A percentile compares a stretch with the other conserved stretches of the same genome.
These are phyloP conservation scores for Drosophila hamatofila DNA, from an alignment of 2,888 invertebrate species.

Conservation along the genomic window DNA sequence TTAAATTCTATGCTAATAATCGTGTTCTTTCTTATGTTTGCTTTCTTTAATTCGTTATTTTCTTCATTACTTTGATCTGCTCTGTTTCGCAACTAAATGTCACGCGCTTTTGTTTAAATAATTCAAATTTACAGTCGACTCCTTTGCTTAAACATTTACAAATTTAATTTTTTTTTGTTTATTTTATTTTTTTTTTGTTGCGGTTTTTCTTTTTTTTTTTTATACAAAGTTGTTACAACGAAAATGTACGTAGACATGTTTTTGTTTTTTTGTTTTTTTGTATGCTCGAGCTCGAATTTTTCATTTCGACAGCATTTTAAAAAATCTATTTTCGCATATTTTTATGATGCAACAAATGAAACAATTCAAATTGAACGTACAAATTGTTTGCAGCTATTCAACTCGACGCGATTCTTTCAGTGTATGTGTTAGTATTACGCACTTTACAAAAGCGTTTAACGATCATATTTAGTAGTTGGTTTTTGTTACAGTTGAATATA, in stretches of 20 bases:
- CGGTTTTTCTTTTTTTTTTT: constrained; percentile 20
- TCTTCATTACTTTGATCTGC: constrained; percentile 2
- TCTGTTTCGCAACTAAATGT: constrained; percentile 45
- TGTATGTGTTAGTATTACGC: constrained; percentile 36
- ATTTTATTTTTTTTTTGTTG: constrained; percentile 29
- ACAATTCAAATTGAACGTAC: constrained; percentile 20
- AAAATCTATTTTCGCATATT: constrained; percentile 15
- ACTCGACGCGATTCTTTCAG: constrained; percentile 6
- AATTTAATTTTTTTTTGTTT: constrained; percentile 26
- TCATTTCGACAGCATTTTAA: constrained; percentile 18
- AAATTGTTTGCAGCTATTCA: constrained; percentile 20
- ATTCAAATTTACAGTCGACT: constrained; percentile 56
- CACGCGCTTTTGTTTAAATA: constrained; percentile 42
- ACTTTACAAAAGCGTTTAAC: constrained; percentile 61
- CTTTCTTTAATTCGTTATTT: not conserved
- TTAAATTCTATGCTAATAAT: constrained; percentile 56
- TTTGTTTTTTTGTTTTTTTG: constrained; percentile 17
- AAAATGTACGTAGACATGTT: constrained; percentile 29
- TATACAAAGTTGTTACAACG: constrained; percentile 51
- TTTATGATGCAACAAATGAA: constrained; percentile 22
- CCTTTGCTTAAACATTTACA: constrained; percentile 59
- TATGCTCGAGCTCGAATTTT: constrained; percentile 11
- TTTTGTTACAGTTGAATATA: constrained; percentile 64
- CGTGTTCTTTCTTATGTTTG: constrained; percentile 25
- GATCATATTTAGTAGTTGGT: constrained; percentile 7